Evolutionary conservation across 2,113 vertebrate species (phyloP), one percentile per base, ranked within the genome.

Genomic region (Plotosus lineatus): DNA sequence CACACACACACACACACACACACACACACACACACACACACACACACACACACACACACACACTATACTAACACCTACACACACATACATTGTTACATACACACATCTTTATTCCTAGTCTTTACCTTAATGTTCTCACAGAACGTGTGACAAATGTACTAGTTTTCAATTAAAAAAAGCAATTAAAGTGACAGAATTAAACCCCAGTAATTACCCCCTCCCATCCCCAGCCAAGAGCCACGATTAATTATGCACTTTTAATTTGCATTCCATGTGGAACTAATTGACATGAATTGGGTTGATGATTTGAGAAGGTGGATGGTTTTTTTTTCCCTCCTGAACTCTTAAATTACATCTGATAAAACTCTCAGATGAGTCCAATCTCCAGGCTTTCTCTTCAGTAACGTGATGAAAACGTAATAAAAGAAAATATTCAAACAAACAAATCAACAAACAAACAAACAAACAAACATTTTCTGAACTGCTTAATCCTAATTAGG

Each of bases 251-350:
- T 88, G 83, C 76, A 77, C 74, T 80, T 86, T 87, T 87, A 86
- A 87, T 87, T 83, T 86, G 83, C 83, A 82, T 85, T 85, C 75
- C 79, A 85, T 86, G 87, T 85, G 84, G 82, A 83, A 87, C 83
- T 85, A 87, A 86, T 86, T 85, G 83, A 86, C 84, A 83, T 82
- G 82, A 82, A 86, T 84, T 85, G 78, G 79, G 80, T 85, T 87
- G 87, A 86, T 87, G 85, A 87, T 75, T 75, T 38, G 73, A 84
- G 79, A 53, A 80, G 77, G 55, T 78, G 78, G 33, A 0, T n/a
- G 10, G 10, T 17, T n/a, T 14, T 15, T 56, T 19, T 14, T n/a
- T 40, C 46, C 60, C 36, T 71, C n/a, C 60, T 60, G 46, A 61
- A 38, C 51, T 82, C 85, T 77, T 76, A 75, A 78, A 84, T 83